Evolutionary conservation across 2,888 invertebrate species (phyloP), one percentile per base, ranked within the genome.

Genomic region (Rhingia rostrata): DNA sequence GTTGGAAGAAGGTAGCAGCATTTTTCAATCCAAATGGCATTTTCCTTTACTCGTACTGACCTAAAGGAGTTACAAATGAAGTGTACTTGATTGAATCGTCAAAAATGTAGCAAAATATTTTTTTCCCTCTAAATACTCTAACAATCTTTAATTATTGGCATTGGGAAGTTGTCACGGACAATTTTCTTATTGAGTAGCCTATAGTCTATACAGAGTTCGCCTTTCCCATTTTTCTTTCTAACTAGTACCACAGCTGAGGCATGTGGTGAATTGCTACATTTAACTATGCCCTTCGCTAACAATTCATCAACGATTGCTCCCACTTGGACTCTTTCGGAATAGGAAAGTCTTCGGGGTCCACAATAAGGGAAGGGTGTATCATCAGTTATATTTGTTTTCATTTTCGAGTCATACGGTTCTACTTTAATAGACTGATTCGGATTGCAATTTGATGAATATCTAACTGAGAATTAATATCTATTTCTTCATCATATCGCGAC

Each of bases 241-340:
- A 84, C 78, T 10, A 87, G 51, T 1, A 87, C 86, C 14, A 86
- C 83, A 2, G 86, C 77, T 6, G 85, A 85, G 5, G 86, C 72
- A 69, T 83, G 85, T 4, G 86, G 81, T 0, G 86, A 86, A 53
- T 86, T 78, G 14, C 70, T 73, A 3, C 30, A 63, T 3, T 84
- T 56, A 35, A 87, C 83, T 9, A 87, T 69, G n/a, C 41, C 22
- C 22, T 22, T 22, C 22, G 22, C 22, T 22, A 22, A 22, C 22
- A 22, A 22, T 2, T 22, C 22, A 22, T 2, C 22, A 22, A 22
- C 22, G 2, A 22, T 22, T 22, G 22, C 22, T 22, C 22, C 22
- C 22, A 22, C 22, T 22, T 22, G 1, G 1, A 22, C 22, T 22
- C 22, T 22, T 22, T 22, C 22, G 22, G 22, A 1, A 22, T 22